phyloP scores from a whole-genome alignment of 1,140 invertebrate species.

The Calycopis cecrops region DNA sequence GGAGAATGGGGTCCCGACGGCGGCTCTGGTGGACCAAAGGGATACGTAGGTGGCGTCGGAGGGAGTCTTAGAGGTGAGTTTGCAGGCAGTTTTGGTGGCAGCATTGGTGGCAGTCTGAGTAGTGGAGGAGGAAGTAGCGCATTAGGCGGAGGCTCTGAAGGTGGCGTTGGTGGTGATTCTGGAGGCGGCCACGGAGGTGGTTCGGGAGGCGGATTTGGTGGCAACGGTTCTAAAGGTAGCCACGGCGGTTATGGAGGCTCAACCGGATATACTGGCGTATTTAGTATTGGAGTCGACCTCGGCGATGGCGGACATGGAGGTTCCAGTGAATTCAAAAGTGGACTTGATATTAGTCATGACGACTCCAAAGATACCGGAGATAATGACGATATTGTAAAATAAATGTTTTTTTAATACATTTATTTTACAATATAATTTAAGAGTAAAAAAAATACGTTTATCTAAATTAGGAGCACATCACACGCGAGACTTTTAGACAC shows the following conservation, averaged over 20 bases:
- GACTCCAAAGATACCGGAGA: conserved; percentile 21
- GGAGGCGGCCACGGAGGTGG: conserved; percentile 20
- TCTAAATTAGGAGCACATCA: too few relatives aligned
- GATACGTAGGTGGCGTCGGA: conserved; percentile 23
- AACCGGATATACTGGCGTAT: conserved; percentile 27
- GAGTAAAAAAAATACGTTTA: too few relatives aligned
- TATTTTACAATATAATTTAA: too few relatives aligned
- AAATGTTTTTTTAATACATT: too few relatives aligned
- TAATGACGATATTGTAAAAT: neutral
- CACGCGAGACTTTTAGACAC: too few relatives aligned
- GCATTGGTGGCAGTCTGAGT: too few relatives aligned
- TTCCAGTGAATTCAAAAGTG: conserved; percentile 12
- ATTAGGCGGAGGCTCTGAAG: conserved; percentile 20
- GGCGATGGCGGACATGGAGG: conserved; percentile 19
- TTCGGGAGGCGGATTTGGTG: conserved; percentile 18
- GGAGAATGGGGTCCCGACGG: conserved; percentile 19
- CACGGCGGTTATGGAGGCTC: conserved; percentile 26
- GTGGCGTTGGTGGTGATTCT: conserved; percentile 21
- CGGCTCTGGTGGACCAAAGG: conserved; percentile 22
- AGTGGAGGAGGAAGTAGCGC: conserved; percentile 24
- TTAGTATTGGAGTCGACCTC: conserved; percentile 25
- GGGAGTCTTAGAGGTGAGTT: conserved; percentile 23
- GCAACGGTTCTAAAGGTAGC: conserved; percentile 20
- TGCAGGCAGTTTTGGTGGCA: conserved; percentile 18
- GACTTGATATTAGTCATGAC: conserved; percentile 21